phyloP scores from a whole-genome alignment of 2,888 invertebrate species.

The Temnothorax ravouxi region DNA sequence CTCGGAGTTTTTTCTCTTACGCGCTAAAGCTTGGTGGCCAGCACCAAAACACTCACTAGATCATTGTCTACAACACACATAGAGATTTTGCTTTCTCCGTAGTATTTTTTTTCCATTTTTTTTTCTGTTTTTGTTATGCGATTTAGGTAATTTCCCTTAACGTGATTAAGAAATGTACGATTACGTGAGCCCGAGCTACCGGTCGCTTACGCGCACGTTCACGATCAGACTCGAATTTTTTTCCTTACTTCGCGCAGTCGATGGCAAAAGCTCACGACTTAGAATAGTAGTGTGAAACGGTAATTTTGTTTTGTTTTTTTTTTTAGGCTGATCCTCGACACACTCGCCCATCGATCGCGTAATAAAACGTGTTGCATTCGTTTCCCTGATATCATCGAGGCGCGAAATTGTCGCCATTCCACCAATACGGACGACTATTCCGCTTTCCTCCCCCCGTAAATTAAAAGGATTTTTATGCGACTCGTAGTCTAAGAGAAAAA shows the following conservation, averaged over 20 bases:
- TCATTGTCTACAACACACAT: slow-evolving; percentile 86
- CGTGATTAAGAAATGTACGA: slow-evolving; percentile 66
- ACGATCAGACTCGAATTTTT: slow-evolving; percentile 38
- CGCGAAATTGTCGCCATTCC: slow-evolving; percentile 44
- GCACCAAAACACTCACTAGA: slow-evolving; percentile 85
- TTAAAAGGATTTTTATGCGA: background rate
- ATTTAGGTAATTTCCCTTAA: slow-evolving; percentile 60
- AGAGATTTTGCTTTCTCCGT: slow-evolving; percentile 79
- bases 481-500: slow-evolving; percentile 40
- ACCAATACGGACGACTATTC: slow-evolving; percentile 44
- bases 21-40: slow-evolving; percentile 85
- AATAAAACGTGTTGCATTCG: slow-evolving; percentile 1
- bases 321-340: slow-evolving; percentile 44
- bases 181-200: slow-evolving; percentile 76
- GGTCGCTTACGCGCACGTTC: slow-evolving; percentile 34
- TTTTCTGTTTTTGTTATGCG: slow-evolving; percentile 36
- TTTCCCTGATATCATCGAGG: slow-evolving; percentile 42
- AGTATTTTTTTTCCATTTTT: slow-evolving; percentile 64
- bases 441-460: background rate
- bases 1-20: slow-evolving; percentile 78
- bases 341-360: slow-evolving; percentile 12
- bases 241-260: slow-evolving; percentile 22
- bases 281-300: slow-evolving; percentile 34
- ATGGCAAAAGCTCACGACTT: slow-evolving; percentile 55
- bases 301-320: slow-evolving; percentile 19